Evolutionary conservation across 1,140 invertebrate species (phyloP), one percentile per base, ranked within the genome.

Genomic region (Lucilia cuprina): DNA sequence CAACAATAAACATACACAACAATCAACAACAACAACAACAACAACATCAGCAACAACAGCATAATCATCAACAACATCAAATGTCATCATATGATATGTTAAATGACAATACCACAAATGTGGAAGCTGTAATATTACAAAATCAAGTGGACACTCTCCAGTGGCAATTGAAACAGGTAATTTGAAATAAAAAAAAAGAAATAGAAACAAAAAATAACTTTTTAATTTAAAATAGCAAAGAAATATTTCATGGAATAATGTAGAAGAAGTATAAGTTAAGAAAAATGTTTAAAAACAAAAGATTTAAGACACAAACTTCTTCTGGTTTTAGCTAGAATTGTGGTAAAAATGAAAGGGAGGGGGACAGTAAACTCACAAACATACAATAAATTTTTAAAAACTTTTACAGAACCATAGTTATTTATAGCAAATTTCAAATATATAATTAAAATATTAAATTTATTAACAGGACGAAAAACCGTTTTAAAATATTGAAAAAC

Each of bases 131-230:
- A 85, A 93, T 93, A 83, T 92, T 95, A 84, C 94, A 96, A 89
- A 94, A 94, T 87, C 94, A 96, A 91, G 93, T 96, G 86, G 94
- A 95, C 86, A 95, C 95, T 82, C 91, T 96, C 84, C 93, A 95
- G 88, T 96, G 95, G 95, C 95, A 96, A 91, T 90, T 96, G 75
- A 94, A 95, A 92, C 95, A 96, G 94, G 95, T 96, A 92, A 60
- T 60, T n/a, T n/a, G 7, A 41, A 60, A 3, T 60, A 3, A 60
- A n/a, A 70, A 70, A 21, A 10, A 70, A 8, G n/a, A 21, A 2
- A 21, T 17, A 70, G 7, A 19, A 70, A 21, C 21, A 70, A 10
- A 30, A 65, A 65, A 65, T n/a, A 65, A 19, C 5, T 25, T 10
- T 25, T 21, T 70, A 70, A 70, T 9, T 70, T 21, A 25, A 25